Conservation (phyloP, 2,888 invertebrate genomes). For the Tortrix viridana region DNA sequence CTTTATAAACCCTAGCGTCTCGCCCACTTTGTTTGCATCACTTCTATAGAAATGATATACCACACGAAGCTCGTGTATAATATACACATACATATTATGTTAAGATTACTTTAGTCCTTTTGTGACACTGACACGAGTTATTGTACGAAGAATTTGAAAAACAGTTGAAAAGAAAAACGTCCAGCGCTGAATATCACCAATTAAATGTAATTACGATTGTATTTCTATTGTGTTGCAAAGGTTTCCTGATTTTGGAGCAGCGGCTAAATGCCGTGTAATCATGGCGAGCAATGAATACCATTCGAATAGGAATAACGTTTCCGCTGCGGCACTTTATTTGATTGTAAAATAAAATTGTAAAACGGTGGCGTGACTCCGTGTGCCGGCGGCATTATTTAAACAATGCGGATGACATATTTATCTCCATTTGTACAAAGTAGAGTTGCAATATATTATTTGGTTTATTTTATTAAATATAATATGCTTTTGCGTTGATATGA, state of each 20-base stretch:
- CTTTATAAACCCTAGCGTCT: slow-evolving; percentile 19
- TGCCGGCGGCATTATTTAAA: neutral
- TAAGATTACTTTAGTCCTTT: slow-evolving; percentile 17
- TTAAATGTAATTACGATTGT: slow-evolving; percentile 64
- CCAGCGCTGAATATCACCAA: slow-evolving; percentile 52
- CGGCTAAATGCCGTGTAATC: slow-evolving; percentile 58
- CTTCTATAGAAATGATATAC: slow-evolving; percentile 26
- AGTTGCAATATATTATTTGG: no score
- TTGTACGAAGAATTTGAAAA: slow-evolving; percentile 20
- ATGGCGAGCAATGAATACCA: slow-evolving; percentile 51
- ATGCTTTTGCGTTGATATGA: no score
- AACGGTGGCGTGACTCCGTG: slow-evolving; percentile 18
- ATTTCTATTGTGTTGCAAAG: slow-evolving; percentile 53
- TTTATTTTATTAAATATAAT: no score
- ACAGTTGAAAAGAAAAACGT: slow-evolving; percentile 40
- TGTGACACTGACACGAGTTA: slow-evolving; percentile 8
- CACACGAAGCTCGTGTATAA: slow-evolving; percentile 12
- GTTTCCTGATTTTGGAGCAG: slow-evolving; percentile 52
- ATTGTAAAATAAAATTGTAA: slow-evolving; percentile 23
- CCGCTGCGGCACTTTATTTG: slow-evolving; percentile 45
- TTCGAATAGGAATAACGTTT: slow-evolving; percentile 52
- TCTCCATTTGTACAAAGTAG: no score
- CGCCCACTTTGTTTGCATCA: slow-evolving; percentile 25
- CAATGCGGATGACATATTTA: neutral
- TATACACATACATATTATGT: no score